phyloP scores from a whole-genome alignment of 2,797 vertebrate species.

The Tragopan temminckii region DNA sequence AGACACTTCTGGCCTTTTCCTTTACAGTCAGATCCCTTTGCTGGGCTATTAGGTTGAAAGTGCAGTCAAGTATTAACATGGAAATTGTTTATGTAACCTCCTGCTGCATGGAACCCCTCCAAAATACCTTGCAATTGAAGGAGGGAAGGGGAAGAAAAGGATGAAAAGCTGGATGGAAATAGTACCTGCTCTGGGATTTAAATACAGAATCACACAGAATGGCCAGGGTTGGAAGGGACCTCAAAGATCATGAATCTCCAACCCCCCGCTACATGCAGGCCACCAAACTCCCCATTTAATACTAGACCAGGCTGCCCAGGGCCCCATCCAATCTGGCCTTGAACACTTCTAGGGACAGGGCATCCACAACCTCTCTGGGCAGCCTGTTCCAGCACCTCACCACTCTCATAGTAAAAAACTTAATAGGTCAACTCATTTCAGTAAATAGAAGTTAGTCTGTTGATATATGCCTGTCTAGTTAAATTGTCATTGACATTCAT shows the following conservation, averaged over 20 bases:
- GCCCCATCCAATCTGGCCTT: no score
- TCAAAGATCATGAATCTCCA: no score
- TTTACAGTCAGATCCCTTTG: conserved; percentile 55
- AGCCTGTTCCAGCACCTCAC: no score
- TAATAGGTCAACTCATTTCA: conserved; percentile 13
- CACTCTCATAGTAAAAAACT: no score
- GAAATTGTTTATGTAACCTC: conserved; percentile 54
- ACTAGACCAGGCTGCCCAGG: no score
- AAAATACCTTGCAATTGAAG: neutral
- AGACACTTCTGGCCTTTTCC: conserved; percentile 73
- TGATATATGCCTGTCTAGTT: neutral
- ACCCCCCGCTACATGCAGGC: no score
- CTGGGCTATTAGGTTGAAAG: conserved; percentile 66
- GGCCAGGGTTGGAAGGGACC: no score
- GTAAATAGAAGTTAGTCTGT: neutral
- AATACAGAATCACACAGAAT: neutral
- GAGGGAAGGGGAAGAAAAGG: neutral
- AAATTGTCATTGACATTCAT: neutral
- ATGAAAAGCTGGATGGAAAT: neutral
- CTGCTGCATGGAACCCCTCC: neutral
- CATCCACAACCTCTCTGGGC: no score
- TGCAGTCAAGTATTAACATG: conserved; percentile 66
- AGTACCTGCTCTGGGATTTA: conserved; percentile 20
- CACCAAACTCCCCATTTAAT: no score
- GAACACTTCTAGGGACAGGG: no score